These are phyloP conservation scores for Pentalonia nigronervosa DNA, from an alignment of 1,140 invertebrate genomes.

Conservation along the genomic window DNA sequence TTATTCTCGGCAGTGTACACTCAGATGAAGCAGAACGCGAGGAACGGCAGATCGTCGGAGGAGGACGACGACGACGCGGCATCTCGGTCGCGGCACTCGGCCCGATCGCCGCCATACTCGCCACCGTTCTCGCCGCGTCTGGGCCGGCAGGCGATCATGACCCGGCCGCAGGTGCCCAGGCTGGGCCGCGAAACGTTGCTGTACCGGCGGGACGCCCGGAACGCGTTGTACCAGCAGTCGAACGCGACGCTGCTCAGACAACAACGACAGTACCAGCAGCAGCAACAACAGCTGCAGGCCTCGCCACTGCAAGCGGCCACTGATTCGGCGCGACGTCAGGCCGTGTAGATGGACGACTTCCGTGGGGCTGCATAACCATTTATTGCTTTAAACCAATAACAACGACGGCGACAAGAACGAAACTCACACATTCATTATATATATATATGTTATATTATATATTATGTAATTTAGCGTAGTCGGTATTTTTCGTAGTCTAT, in stretches of 20 bases:
- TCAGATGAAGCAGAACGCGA: neutral
- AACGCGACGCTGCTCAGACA: neutral
- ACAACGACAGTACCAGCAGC: neutral
- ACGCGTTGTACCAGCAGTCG: neutral
- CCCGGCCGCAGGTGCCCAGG: neutral
- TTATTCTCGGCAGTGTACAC: slow-evolving; percentile 29
- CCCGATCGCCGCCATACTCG: slow-evolving; percentile 45
- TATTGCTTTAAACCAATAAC: neutral
- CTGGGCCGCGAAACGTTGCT: slow-evolving; percentile 13
- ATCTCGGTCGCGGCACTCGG: slow-evolving; percentile 6
- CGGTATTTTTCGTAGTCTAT: slow-evolving; percentile 25
- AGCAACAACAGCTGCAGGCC: too few species aligned
- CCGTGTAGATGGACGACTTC: neutral
- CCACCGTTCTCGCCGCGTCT: slow-evolving; percentile 60
- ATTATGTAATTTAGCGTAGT: slow-evolving; percentile 39
- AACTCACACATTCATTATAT: neutral
- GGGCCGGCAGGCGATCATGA: slow-evolving; percentile 51
- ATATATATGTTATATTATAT: neutral
- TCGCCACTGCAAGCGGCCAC: too few species aligned
- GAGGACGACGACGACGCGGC: slow-evolving; percentile 52
- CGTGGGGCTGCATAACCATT: neutral
- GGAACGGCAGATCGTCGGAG: slow-evolving; percentile 39
- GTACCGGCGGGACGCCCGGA: slow-evolving; percentile 34
- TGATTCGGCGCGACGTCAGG: neutral
- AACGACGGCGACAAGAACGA: neutral